Evolutionary conservation across 2,888 invertebrate species (phyloP).

Genomic region (Didymodactylos carnosus): DNA sequence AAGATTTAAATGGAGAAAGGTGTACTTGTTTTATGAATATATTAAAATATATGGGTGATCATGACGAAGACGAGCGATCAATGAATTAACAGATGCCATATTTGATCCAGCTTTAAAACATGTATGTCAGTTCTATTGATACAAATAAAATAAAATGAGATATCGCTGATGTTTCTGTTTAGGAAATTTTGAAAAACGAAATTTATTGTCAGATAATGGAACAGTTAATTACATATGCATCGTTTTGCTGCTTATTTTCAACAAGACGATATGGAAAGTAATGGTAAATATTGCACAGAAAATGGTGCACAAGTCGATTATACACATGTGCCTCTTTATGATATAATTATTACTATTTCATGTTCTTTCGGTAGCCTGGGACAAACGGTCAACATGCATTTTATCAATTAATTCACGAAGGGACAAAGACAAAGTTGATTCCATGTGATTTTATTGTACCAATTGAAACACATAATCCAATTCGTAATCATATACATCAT

Average conservation of each 20-base stretch:
- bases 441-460: slow-evolving; percentile 93
- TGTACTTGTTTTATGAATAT: slow-evolving; percentile 77
- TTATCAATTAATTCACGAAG: slow-evolving; percentile 95
- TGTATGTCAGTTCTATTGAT: slow-evolving; percentile 43
- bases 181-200: slow-evolving; percentile 86
- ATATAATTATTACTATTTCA: slow-evolving; percentile 26
- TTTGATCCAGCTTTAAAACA: slow-evolving; percentile 91
- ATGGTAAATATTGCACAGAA: slow-evolving; percentile 58
- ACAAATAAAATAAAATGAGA: slow-evolving; percentile 1
- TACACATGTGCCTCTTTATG: slow-evolving; percentile 48
- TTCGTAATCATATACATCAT: slow-evolving; percentile 59
- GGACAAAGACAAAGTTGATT: slow-evolving; percentile 67
- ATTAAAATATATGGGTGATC: slow-evolving; percentile 87
- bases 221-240: slow-evolving; percentile 83
- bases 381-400: slow-evolving; percentile 99
- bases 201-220: slow-evolving; percentile 97
- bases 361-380: slow-evolving; percentile 46
- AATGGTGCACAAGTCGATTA: slow-evolving; percentile 37
- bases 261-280: slow-evolving; percentile 98
- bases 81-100: slow-evolving; percentile 90
- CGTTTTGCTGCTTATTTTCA: slow-evolving; percentile 98
- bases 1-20: slow-evolving; percentile 68
- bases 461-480: slow-evolving; percentile 70
- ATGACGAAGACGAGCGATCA: slow-evolving; percentile 70
- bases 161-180: slow-evolving; percentile 3